A percentile compares a stretch with the other conserved stretches of the same genome.
phyloP scores from a whole-genome alignment of 2,797 vertebrate species.

The Silurus lanzhouensis region DNA sequence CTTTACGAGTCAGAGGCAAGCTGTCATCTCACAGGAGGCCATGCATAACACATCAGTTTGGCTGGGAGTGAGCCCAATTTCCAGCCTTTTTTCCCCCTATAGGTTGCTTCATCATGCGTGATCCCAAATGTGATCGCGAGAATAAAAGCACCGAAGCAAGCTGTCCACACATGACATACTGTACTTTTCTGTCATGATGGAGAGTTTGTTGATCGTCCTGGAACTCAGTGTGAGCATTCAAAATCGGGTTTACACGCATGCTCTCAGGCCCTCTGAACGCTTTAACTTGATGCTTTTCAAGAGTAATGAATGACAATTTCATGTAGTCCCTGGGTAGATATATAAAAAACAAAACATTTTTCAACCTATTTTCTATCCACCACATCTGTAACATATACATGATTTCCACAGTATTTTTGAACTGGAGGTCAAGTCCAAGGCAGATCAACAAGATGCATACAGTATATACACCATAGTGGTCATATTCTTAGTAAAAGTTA shows the following conservation, averaged over 20 bases:
- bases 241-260: slow-evolving; percentile 42
- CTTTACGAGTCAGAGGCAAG: slow-evolving; percentile 17
- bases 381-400: background rate
- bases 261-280: slow-evolving; percentile 10
- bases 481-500: background rate
- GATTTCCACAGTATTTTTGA: background rate
- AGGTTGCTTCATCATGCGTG: slow-evolving; percentile 17
- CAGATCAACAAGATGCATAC: background rate
- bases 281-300: background rate
- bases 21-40: slow-evolving; percentile 19
- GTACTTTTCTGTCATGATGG: slow-evolving; percentile 20
- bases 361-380: background rate
- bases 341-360: background rate
- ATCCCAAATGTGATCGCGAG: slow-evolving; percentile 1
- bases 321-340: background rate
- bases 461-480: background rate
- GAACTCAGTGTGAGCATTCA: slow-evolving; percentile 22
- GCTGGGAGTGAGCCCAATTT: background rate
- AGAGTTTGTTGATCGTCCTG: slow-evolving; percentile 24
- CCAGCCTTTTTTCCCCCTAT: background rate
- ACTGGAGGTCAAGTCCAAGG: background rate
- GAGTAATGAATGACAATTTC: background rate
- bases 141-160: slow-evolving; percentile 34
- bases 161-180: slow-evolving; percentile 23
- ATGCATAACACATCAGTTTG: background rate